phyloP scores from a whole-genome alignment of 1,140 invertebrate species.

The Solenopsis invicta region DNA sequence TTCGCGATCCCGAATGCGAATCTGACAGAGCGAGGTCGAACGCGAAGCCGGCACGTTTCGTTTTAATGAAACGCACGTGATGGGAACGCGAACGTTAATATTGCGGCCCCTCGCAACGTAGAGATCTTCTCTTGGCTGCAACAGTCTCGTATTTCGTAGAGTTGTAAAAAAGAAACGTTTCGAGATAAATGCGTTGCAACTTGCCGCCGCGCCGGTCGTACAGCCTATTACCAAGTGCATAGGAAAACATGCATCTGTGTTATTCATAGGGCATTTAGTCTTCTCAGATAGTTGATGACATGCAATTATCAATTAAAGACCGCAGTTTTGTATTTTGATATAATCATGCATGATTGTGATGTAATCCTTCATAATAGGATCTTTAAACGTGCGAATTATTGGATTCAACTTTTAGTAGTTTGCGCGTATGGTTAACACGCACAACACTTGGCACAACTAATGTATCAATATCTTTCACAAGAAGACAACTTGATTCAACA shows the following conservation, averaged over 20 bases:
- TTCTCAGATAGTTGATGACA: neutral
- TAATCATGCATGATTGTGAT: conserved; percentile 1
- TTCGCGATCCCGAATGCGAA: conserved; percentile 4
- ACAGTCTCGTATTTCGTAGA: conserved; percentile 29
- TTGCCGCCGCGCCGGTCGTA: conserved; percentile 1
- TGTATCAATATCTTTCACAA: neutral
- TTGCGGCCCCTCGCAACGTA: conserved; percentile 17
- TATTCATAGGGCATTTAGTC: neutral
- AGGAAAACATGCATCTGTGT: conserved; percentile 15
- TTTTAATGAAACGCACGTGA: conserved; percentile 68
- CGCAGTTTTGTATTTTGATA: neutral
- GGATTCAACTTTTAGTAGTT: neutral
- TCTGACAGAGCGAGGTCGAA: conserved; percentile 17
- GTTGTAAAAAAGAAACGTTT: conserved; percentile 2
- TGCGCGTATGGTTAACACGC: neutral
- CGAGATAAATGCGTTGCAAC: neutral
- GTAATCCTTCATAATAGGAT: neutral
- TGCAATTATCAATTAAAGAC: neutral
- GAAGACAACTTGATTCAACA: neutral
- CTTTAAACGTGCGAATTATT: neutral
- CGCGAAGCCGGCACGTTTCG: conserved; percentile 43
- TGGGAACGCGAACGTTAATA: conserved; percentile 49
- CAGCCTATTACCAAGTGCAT: neutral
- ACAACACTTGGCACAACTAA: too few species aligned
- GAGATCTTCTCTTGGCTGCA: conserved; percentile 3